phyloP scores from a whole-genome alignment of 2,113 vertebrate species.

The Syrmaticus mikado region DNA sequence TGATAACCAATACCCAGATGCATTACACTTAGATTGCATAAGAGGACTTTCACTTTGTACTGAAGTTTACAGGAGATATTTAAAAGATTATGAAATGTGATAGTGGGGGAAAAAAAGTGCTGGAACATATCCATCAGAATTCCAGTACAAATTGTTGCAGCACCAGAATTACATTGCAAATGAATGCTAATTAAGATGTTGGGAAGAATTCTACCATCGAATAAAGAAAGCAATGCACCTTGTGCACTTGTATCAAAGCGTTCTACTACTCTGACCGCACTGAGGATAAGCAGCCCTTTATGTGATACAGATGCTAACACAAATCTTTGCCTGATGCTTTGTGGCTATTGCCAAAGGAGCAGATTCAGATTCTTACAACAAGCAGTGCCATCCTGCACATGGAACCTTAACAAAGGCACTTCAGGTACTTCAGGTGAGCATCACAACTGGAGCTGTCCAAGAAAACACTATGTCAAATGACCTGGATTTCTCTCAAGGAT shows the following conservation, averaged over 20 bases:
- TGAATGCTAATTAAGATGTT: conserved; percentile 76
- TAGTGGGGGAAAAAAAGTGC: not conserved
- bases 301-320: not conserved
- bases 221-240: conserved; percentile 63
- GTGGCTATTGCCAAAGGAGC: not conserved
- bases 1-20: conserved; percentile 13
- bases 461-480: not conserved
- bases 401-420: not conserved
- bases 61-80: conserved; percentile 36
- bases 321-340: not conserved
- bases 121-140: conserved; percentile 53
- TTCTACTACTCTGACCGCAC: not conserved
- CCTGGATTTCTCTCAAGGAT: not conserved
- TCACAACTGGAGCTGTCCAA: not conserved
- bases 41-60: conserved; percentile 21
- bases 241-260: conserved; percentile 49
- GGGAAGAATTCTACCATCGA: conserved; percentile 67
- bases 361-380: not conserved
- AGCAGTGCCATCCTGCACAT: not conserved
- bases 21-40: conserved; percentile 35
- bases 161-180: conserved; percentile 73
- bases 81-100: conserved; percentile 50
- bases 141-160: conserved; percentile 62
- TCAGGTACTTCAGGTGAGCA: not conserved
- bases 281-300: not conserved